Evolutionary conservation across 2,888 invertebrate genomes (phyloP).

Genomic region (Ctenicera cuprea): DNA sequence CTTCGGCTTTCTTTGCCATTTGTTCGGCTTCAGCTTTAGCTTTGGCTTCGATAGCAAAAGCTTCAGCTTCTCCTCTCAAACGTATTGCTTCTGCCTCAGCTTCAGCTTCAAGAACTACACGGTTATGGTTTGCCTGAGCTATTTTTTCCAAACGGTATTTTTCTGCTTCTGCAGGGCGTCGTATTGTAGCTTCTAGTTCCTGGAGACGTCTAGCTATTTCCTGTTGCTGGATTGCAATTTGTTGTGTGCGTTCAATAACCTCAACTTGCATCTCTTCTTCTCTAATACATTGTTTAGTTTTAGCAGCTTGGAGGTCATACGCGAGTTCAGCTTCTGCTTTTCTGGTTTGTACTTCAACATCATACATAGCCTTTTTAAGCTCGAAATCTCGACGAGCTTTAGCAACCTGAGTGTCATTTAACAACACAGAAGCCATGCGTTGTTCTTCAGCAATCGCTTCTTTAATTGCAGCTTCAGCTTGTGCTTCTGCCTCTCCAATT

Average conservation of each 20-base stretch:
- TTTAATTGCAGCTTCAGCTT: conserved; percentile 92
- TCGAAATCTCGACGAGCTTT: conserved; percentile 98
- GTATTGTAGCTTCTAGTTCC: conserved; percentile 94
- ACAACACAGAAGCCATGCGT: conserved; percentile 93
- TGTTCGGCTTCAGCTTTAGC: conserved; percentile 97
- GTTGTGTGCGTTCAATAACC: conserved; percentile 92
- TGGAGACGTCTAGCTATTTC: conserved; percentile 94
- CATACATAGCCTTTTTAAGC: conserved; percentile 96
- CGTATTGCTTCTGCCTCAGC: conserved; percentile 94
- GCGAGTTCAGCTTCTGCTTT: conserved; percentile 97
- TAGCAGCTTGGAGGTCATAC: conserved; percentile 94
- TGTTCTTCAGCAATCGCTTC: conserved; percentile 96
- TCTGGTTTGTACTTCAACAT: conserved; percentile 95
- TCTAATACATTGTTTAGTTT: conserved; percentile 93
- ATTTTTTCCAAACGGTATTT: conserved; percentile 93
- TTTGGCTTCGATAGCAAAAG: conserved; percentile 94
- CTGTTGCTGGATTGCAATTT: conserved; percentile 96
- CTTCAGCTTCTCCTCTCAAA: conserved; percentile 92
- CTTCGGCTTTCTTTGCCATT: conserved; percentile 97
- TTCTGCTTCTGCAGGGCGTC: conserved; percentile 97
- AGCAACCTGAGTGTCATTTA: conserved; percentile 98
- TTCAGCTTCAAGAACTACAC: conserved; percentile 95
- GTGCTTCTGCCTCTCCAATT: conserved; percentile 97
- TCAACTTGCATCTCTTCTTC: conserved; percentile 98
- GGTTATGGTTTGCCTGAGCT: conserved; percentile 93